Evolutionary conservation across 2,797 vertebrate genomes (phyloP), one percentile per base, ranked within the genome.

Genomic region (Psittacula echo): DNA sequence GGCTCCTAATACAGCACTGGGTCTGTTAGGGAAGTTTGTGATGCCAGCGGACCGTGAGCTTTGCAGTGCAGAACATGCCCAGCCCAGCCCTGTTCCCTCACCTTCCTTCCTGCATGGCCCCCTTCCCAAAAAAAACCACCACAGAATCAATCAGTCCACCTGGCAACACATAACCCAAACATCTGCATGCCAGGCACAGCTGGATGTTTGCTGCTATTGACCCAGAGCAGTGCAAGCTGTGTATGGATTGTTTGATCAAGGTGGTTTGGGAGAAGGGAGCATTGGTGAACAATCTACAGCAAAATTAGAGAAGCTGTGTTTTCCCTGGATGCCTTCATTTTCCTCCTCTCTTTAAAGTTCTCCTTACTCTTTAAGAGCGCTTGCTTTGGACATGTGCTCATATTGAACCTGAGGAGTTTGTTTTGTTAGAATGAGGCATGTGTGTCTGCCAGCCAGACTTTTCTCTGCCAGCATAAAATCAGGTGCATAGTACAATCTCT

Each of bases 271-370:
- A 95, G 72, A 72, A 81, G 48, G 37, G 47, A 91, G 47, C 7
- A 6, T 11, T 93, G 70, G 58, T 85, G 77, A 94, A 94, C 77
- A 93, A 85, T 89, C 96, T 96, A 83, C 56, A 92, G 76, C 53
- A 93, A 87, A 97, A 93, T 97, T 91, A 96, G 37, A 93, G 91
- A 91, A 94, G 41, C 79, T 77, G 4, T 94, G 50, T 96, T 97
- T 97, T 94, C 88, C 87, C 88, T 90, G 95, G 78, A 86, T 94
- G 70, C 84, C 30, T 94, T 32, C 5, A 29, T 94, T 90, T 96
- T 73, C 70, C 62, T 67, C 45, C 53, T 60, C 70, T 84, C 72
- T 85, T 92, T 94, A 95, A 95, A 94, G 92, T 75, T 84, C 47
- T 84, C 83, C 75, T 89, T 92, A 56, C 42, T 94, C 91, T 96